These are phyloP conservation scores for Amblyjoppa fuscipennis DNA, from an alignment of 2,888 invertebrate genomes.

Conservation along the genomic window DNA sequence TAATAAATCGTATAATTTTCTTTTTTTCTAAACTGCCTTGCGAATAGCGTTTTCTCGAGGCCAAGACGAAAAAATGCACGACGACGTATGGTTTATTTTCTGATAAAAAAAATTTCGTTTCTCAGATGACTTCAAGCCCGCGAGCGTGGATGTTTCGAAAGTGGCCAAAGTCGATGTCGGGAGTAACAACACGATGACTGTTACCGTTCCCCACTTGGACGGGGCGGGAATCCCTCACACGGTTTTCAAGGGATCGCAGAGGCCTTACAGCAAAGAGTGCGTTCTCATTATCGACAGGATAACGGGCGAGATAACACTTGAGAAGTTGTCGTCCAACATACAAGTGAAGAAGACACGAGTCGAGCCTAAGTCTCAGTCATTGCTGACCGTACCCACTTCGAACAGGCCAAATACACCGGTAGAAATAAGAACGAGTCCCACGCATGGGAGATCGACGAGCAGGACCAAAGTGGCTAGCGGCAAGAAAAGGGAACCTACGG, in stretches of 20 bases:
- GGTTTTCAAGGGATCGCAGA: slow-evolving; percentile 97
- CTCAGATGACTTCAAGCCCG: slow-evolving; percentile 99
- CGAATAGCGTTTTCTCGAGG: background rate
- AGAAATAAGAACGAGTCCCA: slow-evolving; percentile 80
- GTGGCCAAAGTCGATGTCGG: slow-evolving; percentile 96
- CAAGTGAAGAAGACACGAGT: slow-evolving; percentile 95
- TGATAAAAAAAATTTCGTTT: slow-evolving; percentile 73
- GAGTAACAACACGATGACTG: slow-evolving; percentile 95
- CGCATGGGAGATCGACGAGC: slow-evolving; percentile 80
- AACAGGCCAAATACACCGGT: slow-evolving; percentile 79
- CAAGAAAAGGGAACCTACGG: slow-evolving; percentile 81
- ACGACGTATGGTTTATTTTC: background rate
- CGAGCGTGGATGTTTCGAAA: slow-evolving; percentile 97
- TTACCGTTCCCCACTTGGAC: slow-evolving; percentile 97
- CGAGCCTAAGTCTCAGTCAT: slow-evolving; percentile 78
- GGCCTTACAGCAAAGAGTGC: slow-evolving; percentile 97
- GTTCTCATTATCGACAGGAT: slow-evolving; percentile 96
- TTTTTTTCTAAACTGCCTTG: too few relatives aligned
- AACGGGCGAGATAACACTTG: slow-evolving; percentile 97
- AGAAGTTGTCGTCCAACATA: slow-evolving; percentile 96
- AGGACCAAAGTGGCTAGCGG: slow-evolving; percentile 83
- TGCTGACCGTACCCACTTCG: slow-evolving; percentile 72
- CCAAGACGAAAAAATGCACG: background rate
- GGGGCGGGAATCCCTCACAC: slow-evolving; percentile 96
- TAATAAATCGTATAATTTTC: too few relatives aligned